Percentiles rank a stretch among this genome's conserved stretches.
Conservation (phyloP, 2,113 vertebrate genomes). For the Bubo blakistoni region DNA sequence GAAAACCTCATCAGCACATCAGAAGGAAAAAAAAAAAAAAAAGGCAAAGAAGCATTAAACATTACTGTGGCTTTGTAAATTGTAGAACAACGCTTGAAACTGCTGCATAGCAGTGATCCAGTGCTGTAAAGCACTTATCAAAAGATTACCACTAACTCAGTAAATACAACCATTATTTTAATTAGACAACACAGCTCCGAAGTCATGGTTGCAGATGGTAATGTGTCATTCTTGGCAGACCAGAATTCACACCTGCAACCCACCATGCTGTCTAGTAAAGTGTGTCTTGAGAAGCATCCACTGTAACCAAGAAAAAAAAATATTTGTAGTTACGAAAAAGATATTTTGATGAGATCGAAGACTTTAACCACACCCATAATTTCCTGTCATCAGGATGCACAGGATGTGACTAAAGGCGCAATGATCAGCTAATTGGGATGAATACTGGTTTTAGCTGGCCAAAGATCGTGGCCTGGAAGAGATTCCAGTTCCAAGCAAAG, state of each 20-base stretch:
- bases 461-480: background rate
- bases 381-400: background rate
- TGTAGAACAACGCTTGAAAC: background rate
- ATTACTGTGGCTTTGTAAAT: background rate
- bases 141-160: background rate
- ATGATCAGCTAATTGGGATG: slow-evolving; percentile 40
- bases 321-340: background rate
- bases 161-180: background rate
- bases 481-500: background rate
- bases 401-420: slow-evolving; percentile 60
- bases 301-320: background rate
- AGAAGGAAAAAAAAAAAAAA: background rate
- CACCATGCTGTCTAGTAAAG: background rate
- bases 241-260: slow-evolving; percentile 4
- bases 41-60: background rate
- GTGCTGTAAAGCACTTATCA: background rate
- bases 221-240: background rate
- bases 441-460: background rate
- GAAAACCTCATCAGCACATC: background rate
- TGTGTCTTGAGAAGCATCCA: background rate
- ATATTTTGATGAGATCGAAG: background rate
- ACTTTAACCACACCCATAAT: background rate
- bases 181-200: background rate
- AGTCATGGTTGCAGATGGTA: background rate
- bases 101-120: background rate